Base-by-base conservation (phyloP, 2,113 vertebrate genomes). In the Myotis brandtii region DNA sequence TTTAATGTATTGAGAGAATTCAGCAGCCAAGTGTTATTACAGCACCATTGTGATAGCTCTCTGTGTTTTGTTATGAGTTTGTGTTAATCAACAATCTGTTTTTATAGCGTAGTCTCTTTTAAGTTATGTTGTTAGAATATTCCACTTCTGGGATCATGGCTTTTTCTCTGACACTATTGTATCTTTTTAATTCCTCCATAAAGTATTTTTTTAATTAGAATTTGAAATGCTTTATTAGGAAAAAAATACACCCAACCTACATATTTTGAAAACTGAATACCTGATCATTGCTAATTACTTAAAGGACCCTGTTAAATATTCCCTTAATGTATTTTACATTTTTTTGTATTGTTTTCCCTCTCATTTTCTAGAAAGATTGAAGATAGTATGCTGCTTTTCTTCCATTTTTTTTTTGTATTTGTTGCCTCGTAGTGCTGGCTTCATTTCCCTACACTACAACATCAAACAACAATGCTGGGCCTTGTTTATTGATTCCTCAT, bases 171-270 rank as follows among this genome's bases (percentile, higher is more conserved):
- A 97, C 76, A 95, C 93, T 94, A 92, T 92, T 98, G 96, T 86
- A 95, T 97, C 97, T 97, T 97, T 97, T 97, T 97, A 97, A 97
- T 97, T 95, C 62, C 92, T 94, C 94, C 66, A 96, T 97, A 97
- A 97, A 97, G 86, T 97, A 97, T 97, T 97, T 98, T 97, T 97
- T 97, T 96, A 97, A 97, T 97, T 97, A 98, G 96, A 97, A 97
- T 95, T 94, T 97, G 94, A 95, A 97, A 95, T 97, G 93, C 62
- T 97, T 98, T 97, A 97, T 97, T 97, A 94, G 96, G 6, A 91
- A 83, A 92, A 87, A 96, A 96, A 72, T 89, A 73, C 43, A 87
- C 16, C 75, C 76, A 95, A 64, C 80, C 72, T 97, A 89, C 91
- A 91, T 96, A 97, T 97, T 97, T 95, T 97, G 89, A 97, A 97